Evolutionary conservation across 2,797 vertebrate species (phyloP).

Genomic region (Diglossa cyanea): DNA sequence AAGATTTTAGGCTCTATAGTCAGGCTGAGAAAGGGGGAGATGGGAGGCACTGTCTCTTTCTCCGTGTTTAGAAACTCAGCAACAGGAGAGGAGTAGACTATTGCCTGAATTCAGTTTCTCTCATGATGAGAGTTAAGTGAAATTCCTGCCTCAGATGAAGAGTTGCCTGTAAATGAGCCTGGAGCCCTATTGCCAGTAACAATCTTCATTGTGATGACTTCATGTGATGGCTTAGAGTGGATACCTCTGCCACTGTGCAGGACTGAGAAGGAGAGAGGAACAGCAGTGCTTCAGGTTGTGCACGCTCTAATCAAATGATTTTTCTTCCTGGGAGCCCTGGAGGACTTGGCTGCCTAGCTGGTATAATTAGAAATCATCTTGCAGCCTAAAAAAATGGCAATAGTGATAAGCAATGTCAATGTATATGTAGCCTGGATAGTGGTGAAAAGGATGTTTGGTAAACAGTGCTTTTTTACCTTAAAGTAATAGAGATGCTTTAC

Average conservation of each 20-base stretch:
- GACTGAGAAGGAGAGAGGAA: neutral
- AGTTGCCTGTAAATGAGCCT: neutral
- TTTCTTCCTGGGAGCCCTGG: neutral
- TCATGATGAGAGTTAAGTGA: neutral
- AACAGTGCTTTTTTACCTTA: neutral
- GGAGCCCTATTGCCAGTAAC: neutral
- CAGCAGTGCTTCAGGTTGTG: neutral
- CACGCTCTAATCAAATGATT: neutral
- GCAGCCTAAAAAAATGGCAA: neutral
- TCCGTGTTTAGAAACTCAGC: neutral
- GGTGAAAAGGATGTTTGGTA: neutral
- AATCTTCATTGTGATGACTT: neutral
- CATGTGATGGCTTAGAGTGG: neutral
- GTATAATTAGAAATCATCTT: neutral
- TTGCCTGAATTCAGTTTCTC: neutral
- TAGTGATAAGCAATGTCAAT: neutral
- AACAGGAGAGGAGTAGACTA: neutral
- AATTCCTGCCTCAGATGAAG: neutral
- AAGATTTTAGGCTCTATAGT: neutral
- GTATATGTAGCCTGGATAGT: neutral
- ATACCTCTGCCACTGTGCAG: neutral
- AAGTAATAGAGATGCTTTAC: neutral
- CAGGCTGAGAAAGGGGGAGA: neutral
- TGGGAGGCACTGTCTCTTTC: neutral
- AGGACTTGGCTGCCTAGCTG: neutral